Base-by-base conservation (phyloP, 1,140 invertebrate species). In the Pseudomyrmex flavicornis region DNA sequence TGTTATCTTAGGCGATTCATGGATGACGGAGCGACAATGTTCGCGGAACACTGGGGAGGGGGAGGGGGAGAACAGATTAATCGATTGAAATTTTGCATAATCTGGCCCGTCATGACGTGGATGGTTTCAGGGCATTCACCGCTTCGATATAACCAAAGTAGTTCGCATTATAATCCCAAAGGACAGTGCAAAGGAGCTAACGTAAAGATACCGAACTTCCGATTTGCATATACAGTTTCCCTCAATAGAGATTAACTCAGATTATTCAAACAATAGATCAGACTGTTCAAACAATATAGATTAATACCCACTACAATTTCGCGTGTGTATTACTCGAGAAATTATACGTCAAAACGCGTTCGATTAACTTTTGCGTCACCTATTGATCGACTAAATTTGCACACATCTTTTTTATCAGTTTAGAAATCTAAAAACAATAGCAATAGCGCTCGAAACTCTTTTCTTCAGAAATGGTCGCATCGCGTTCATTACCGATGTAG, bases 1-100 rank as follows among this genome's bases (percentile, higher is more conserved):
- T 59, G 56, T 72, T 70, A 72, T 80, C 66, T 59, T 72, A 59
- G 65, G 48, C 76, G 65, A 61, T 20, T 59, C 54, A 26, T 63
- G 54, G 61, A 80, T 80, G 22, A 50, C 66, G 66, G 22, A 17
- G 65, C 65, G 54, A 79, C 65, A 79, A 44, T 70, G 20, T 80
- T 72, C 76, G 22, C 35, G 56, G 54, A 70, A 80, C 54, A 68
- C 17, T 65, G 54, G 54, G 17, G 17, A 0, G 17, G 66, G 54
- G 13, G 65, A 50, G 17, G 17, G 17, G 66, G 54, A 13, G 65
- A 50, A 52, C 54, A 54, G 76, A 20, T 72, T 80, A 80, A 80
- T 80, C 76, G 76, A 80, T 80, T 80, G 76, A 70, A 80, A 80
- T 80, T 80, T 80, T 80, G 76, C 76, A 80, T 80, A 80, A 80